Base-by-base conservation (phyloP, 2,113 vertebrate species). In the Eleginops maclovinus region DNA sequence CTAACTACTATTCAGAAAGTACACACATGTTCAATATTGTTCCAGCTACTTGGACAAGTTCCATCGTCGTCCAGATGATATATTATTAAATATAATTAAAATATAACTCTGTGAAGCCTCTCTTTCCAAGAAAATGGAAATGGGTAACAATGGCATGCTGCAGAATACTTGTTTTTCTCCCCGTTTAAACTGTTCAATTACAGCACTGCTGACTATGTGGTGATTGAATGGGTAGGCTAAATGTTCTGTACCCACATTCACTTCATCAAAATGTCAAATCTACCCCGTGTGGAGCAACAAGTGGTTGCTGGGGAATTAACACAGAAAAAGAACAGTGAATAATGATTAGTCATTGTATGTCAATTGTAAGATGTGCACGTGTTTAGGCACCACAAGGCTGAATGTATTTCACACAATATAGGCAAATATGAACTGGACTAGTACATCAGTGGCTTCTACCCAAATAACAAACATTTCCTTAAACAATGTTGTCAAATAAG, bases 241-340 rank as follows among this genome's bases (percentile, higher is more conserved):
- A n/a, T 28, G 49, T 28, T 68, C 62, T 73, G 2, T 50, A 54
- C n/a, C 13, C 14, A 55, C 22, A 41, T 64, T 50, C 65, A 74
- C 55, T 64, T 70, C 21, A 64, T 65, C 17, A 22, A 82, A 79
- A 86, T 72, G 46, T 67, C 68, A 80, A 21, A 69, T 62, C 43
- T 51, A 70, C 49, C 12, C 17, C 3, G 1, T 66, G 59, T 22
- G 50, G 58, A 76, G 8, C 21, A 49, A 43, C 31, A 47, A 72
- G 36, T 56, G 24, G 21, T 47, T 71, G 31, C 28, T 13, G 13
- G 10, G 36, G n/a, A 70, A n/a, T n/a, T n/a, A n/a, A n/a, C n/a
- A n/a, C n/a, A n/a, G n/a, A n/a, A n/a, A n/a, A n/a, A n/a, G n/a
- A n/a, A n/a, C n/a, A n/a, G n/a, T n/a, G n/a, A n/a, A n/a, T n/a